Evolutionary conservation across 1,140 invertebrate species (phyloP), one percentile per base, ranked within the genome.

Genomic region (Achatina immaculata): DNA sequence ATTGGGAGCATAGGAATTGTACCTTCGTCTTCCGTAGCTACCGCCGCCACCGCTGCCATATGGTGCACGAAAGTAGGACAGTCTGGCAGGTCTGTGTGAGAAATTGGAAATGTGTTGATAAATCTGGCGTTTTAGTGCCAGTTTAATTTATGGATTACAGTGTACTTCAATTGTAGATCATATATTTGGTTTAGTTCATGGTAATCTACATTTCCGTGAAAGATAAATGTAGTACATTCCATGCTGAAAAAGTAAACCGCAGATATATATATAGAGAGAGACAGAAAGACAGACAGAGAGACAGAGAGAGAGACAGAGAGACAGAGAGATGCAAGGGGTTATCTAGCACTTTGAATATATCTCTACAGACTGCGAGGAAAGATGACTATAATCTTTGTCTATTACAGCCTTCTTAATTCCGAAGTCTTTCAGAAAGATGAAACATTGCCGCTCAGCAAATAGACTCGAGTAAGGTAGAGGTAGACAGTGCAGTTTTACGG

Each of bases 41-140:
- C 65, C 34, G 51, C n/a, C 14, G 58, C 36, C 36, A 19, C 7
- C 16, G 6, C 7, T 9, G 6, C 68, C 68, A 21, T 19, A 69
- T 9, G 68, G 68, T n/a, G 68, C 36, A 24, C 68, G 68, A 38
- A 69, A 69, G 31, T 69, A 69, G 36, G 68, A 69, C 68, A 69
- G 68, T n/a, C 68, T 40, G 36, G 68, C 68, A 42, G 42, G 36
- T 42, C 68, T 69, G 68, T 40, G 68, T 24, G 34, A 34, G 34
- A 38, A 66, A 3, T 51, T 11, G 48, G 48, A 51, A 51, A 24
- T 14, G 48, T 11, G 24, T 14, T 14, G 11, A 14, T 51, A 51
- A 14, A 14, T 51, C 24, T 51, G 11, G 24, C 24, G 11, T 51
- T 51, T 11, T 51, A 51, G 48, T 14, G 24, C 24, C 48, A 51